Percentiles rank a stretch among this genome's conserved stretches.
Evolutionary conservation across 2,113 vertebrate species (phyloP).

Genomic region (Gallinago undulata): DNA sequence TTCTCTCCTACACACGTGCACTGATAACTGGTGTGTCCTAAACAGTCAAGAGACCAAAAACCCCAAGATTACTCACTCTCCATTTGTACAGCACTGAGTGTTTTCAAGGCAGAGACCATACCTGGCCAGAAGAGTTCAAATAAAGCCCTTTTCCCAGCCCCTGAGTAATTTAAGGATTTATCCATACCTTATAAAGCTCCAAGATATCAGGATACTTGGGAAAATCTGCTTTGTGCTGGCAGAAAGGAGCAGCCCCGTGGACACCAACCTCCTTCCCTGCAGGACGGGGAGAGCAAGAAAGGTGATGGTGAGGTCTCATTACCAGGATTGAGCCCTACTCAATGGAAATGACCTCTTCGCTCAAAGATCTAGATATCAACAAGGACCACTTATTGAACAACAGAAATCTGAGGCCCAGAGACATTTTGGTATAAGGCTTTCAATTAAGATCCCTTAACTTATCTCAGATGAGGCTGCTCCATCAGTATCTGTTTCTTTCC

Average conservation of each 20-base stretch:
- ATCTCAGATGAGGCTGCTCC: background rate
- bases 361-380: background rate
- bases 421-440: background rate
- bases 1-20: background rate
- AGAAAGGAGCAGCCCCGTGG: background rate
- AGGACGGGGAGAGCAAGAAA: background rate
- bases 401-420: background rate
- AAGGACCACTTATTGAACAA: background rate
- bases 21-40: background rate
- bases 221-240: background rate
- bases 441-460: background rate
- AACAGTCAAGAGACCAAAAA: background rate
- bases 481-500: background rate
- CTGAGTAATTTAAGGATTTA: background rate
- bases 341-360: background rate
- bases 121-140: background rate
- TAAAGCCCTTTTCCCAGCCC: background rate
- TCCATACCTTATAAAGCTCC: background rate
- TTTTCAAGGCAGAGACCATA: background rate
- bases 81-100: background rate
- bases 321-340: background rate
- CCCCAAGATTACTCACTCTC: background rate
- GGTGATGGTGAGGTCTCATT: fast-evolving
- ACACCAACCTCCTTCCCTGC: background rate
- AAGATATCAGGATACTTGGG: fast-evolving